phyloP scores from a whole-genome alignment of 2,888 invertebrate genomes.

The Erebia epiphron region DNA sequence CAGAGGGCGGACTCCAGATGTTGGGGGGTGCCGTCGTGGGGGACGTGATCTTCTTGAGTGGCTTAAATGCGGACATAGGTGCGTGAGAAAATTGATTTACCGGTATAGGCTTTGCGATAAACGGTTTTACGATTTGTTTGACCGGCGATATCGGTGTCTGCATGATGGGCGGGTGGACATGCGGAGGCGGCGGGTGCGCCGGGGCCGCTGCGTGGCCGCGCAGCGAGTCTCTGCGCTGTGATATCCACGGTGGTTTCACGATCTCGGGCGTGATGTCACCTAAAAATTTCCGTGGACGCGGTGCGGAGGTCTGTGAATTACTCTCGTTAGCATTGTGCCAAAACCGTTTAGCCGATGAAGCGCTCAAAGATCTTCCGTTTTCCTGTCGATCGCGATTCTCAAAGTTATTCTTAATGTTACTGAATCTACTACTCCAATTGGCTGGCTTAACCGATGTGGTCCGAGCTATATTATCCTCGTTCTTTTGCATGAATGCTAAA shows the following conservation, averaged over 20 bases:
- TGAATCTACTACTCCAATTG: constrained; percentile 93
- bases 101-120: constrained; percentile 82
- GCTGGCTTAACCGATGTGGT: constrained; percentile 58
- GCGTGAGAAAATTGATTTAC: constrained; percentile 90
- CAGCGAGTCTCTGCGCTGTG: constrained; percentile 62
- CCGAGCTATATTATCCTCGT: constrained; percentile 64
- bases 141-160: constrained; percentile 53
- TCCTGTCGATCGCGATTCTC: constrained; percentile 82
- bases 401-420: constrained; percentile 91
- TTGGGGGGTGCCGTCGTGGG: constrained; percentile 62
- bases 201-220: constrained; percentile 43
- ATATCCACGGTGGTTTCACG: constrained; percentile 72
- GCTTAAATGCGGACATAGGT: constrained; percentile 89
- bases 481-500: constrained; percentile 90
- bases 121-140: constrained; percentile 67
- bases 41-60: constrained; percentile 74
- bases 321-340: constrained; percentile 85
- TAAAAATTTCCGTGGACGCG: constrained; percentile 54
- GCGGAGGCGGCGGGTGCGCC: constrained; percentile 35
- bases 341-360: constrained; percentile 81
- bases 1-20: constrained; percentile 75
- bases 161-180: constrained; percentile 32
- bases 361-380: constrained; percentile 67
- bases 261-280: constrained; percentile 59
- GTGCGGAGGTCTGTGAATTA: constrained; percentile 48